Conservation (phyloP, 2,888 invertebrate genomes). For the Nomada fabriciana region DNA sequence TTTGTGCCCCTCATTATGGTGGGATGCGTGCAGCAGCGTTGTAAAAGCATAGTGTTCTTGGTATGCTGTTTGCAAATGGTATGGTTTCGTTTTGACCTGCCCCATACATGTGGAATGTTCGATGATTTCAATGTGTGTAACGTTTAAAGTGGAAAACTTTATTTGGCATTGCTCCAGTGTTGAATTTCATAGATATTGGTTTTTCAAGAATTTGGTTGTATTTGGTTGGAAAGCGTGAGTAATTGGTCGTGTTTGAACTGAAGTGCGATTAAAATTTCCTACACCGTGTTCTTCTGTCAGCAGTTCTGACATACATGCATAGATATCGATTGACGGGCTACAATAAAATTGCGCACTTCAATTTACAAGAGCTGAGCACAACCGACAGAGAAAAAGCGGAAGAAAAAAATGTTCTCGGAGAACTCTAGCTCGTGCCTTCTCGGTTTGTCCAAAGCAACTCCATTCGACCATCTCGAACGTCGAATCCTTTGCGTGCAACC, state of each 20-base stretch:
- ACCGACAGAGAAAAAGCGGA: neutral
- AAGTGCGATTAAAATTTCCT: no score
- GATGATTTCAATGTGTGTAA: no score
- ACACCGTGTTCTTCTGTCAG: no score
- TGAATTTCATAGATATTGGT: no score
- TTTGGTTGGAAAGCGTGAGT: no score
- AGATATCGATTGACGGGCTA: neutral
- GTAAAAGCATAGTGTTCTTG: neutral
- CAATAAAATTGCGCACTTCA: neutral
- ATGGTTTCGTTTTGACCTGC: neutral
- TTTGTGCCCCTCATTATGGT: neutral
- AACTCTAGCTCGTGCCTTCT: neutral
- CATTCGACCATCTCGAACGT: neutral
- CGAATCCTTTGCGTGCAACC: conserved; percentile 18
- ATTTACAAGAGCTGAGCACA: no score
- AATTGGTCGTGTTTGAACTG: no score
- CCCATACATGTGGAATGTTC: no score
- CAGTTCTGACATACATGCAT: neutral
- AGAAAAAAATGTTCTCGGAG: neutral
- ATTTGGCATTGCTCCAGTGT: no score
- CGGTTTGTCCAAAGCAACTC: neutral
- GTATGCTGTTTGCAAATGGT: neutral
- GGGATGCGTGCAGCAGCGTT: neutral
- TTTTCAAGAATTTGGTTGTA: no score
- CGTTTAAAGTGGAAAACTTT: no score